A percentile compares a stretch with the other conserved stretches of the same genome.
Conservation (phyloP, 2,113 vertebrate genomes). For the Chloropsis hardwickii region DNA sequence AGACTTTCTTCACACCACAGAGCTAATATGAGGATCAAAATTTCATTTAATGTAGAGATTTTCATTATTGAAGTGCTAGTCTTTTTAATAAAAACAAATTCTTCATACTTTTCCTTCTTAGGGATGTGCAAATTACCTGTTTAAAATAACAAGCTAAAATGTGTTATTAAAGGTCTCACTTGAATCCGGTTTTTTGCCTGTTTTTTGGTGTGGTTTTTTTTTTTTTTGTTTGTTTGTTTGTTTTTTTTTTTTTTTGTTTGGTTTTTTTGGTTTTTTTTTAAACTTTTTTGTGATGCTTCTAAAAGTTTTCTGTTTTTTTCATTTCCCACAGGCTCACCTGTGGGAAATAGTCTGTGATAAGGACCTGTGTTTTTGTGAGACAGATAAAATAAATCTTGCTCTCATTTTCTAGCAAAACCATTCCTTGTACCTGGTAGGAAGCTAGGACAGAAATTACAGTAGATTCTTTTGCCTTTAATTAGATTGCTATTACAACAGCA, state of each 20-base stretch:
- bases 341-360: not conserved
- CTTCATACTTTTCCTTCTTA: not conserved
- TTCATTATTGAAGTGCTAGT: not conserved
- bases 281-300: not conserved
- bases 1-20: not conserved
- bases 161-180: not conserved
- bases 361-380: not conserved
- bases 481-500: not conserved
- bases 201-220: not conserved
- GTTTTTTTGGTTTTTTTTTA: not conserved
- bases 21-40: not conserved
- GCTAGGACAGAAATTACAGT: not conserved
- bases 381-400: not conserved
- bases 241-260: not conserved
- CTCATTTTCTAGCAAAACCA: not conserved
- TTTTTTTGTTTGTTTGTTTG: no score
- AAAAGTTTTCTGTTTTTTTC: not conserved
- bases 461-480: not conserved
- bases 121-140: not conserved
- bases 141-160: not conserved
- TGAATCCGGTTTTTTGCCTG: not conserved
- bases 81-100: not conserved
- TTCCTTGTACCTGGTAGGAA: not conserved
- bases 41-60: not conserved
- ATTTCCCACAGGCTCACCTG: not conserved